Conservation (phyloP, 2,797 vertebrate genomes). For the Telmatherina bonti region DNA sequence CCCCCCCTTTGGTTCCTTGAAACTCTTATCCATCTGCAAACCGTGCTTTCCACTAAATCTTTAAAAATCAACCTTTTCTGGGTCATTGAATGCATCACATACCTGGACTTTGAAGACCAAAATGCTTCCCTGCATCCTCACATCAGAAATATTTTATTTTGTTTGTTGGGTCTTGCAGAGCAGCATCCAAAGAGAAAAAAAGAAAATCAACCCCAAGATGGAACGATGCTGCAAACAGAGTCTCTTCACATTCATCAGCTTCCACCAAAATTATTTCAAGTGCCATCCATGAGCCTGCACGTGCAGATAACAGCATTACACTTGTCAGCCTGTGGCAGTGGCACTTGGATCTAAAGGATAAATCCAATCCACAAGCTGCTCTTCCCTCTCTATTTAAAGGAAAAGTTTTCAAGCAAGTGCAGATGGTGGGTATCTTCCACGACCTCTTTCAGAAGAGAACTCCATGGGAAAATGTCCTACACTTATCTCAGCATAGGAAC, state of each 20-base stretch:
- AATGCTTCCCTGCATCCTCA: neutral
- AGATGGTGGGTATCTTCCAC: constrained; percentile 26
- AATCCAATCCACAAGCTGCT: neutral
- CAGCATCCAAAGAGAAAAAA: neutral
- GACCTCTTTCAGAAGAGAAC: constrained; percentile 43
- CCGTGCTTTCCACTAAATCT: neutral
- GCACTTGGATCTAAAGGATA: constrained; percentile 7
- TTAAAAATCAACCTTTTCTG: neutral
- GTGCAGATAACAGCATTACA: neutral
- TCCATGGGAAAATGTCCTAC: constrained; percentile 60
- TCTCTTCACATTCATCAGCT: constrained; percentile 11
- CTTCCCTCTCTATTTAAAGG: constrained; percentile 39
- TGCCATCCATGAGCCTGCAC: constrained; percentile 12
- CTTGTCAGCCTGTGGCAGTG: neutral
- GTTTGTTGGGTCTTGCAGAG: neutral
- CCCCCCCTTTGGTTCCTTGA: neutral
- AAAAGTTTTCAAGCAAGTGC: constrained; percentile 18
- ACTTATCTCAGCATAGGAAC: constrained; percentile 30
- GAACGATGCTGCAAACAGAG: neutral
- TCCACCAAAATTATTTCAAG: constrained; percentile 24
- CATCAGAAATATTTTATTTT: neutral
- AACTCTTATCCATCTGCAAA: neutral
- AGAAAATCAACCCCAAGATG: constrained; percentile 1
- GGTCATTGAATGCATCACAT: neutral
- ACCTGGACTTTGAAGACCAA: neutral